Percentiles rank a stretch among this genome's conserved stretches.
Evolutionary conservation across 2,888 invertebrate species (phyloP).

Genomic region (Nomada flava): DNA sequence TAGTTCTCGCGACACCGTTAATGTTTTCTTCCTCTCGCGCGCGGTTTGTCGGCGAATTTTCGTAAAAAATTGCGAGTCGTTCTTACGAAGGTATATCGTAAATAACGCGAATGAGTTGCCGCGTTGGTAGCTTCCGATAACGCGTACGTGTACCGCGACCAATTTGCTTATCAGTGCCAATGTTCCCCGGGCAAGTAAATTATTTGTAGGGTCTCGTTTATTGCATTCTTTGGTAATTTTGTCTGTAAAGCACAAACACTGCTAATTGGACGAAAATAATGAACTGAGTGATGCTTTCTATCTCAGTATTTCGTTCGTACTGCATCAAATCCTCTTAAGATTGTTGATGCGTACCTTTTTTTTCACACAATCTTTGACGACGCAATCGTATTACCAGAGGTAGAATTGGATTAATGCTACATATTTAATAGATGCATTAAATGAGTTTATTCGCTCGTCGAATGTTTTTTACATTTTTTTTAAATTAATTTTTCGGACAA

Average conservation of each 20-base stretch:
- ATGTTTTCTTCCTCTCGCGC: too few species aligned
- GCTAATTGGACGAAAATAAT: constrained; percentile 6
- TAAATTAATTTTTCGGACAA: not conserved
- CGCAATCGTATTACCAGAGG: not conserved
- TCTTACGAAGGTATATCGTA: not conserved
- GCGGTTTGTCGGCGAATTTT: not conserved
- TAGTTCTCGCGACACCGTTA: not conserved
- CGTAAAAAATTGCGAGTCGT: not conserved
- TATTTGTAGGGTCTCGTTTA: constrained; percentile 14
- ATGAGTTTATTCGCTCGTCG: not conserved
- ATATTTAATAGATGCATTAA: not conserved
- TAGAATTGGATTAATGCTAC: constrained; percentile 13
- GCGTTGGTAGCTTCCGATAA: constrained; percentile 14
- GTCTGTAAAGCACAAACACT: not conserved
- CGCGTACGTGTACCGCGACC: constrained; percentile 2
- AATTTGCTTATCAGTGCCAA: constrained; percentile 36
- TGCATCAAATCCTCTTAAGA: constrained; percentile 2
- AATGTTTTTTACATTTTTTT: not conserved
- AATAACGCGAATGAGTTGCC: constrained; percentile 18
- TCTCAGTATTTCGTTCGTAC: not conserved
- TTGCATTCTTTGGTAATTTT: constrained; percentile 11
- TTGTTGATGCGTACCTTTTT: not conserved
- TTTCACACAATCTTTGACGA: not conserved
- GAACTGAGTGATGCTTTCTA: not conserved
- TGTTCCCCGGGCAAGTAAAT: constrained; percentile 10